Base-by-base conservation (phyloP, 2,797 vertebrate genomes). In the Vultur gryphus region DNA sequence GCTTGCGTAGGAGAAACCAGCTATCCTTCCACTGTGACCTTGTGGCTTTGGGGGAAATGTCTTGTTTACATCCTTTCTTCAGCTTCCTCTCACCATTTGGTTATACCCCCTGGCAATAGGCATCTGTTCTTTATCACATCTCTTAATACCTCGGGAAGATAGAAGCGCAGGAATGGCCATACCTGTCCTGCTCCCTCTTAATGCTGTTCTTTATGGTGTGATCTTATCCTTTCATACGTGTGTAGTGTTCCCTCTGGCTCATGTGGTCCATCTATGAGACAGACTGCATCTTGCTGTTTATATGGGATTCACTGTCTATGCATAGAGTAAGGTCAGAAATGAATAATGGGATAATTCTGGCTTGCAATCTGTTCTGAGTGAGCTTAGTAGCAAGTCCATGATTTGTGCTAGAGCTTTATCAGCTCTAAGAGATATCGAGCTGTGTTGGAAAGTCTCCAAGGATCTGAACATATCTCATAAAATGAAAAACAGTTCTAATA, bases 91-190 rank as follows among this genome's bases (percentile, higher is more conserved):
- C 67, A 11, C 43, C 23, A 1, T 16, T 39, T 62, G 58, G 20
- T 51, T 66, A 26, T 31, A 7, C 4, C 23, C 24, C 19, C 31
- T 33, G 26, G 39, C 29, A 62, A 41, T 0, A 61, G 35, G 19
- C 41, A 39, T 49, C 61, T 84, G 51, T 65, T 70, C 26, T 81
- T 76, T 72, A 81, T 41, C 49, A 26, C 15, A 6, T 65, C 48
- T 77, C 37, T 51, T 57, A 19, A 11, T 28, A 31, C 4, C 31
- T 52, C 0, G 0, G 57, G 19, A 46, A 64, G 12, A 31, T 0
- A 43, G 6, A 48, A 37, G 29, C 11, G 43, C 49, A 46, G 76
- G 28, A 66, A 64, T 10, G 26, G 18, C 9, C 70, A 6, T 20
- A 26, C 24, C 20, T 61, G 10, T 49, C 24, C 46, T 19, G 5